A percentile compares a stretch with the other conserved stretches of the same genome.
These are phyloP conservation scores for Ammodramus savannarum DNA, from an alignment of 2,113 vertebrate species.

Conservation along the genomic window DNA sequence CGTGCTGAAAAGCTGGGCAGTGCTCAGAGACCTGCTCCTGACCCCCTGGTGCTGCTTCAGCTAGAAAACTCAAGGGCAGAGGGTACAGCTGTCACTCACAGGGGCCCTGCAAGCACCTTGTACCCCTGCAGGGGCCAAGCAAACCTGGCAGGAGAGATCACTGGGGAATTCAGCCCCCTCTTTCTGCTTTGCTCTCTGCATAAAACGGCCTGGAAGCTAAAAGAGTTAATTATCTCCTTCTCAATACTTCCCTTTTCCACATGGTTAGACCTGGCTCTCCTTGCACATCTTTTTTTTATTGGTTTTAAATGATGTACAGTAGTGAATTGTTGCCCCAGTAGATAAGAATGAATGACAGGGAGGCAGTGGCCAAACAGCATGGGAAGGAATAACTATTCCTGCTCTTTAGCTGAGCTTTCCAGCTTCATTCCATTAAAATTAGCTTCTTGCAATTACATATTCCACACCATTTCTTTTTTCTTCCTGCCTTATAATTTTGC, in stretches of 20 bases:
- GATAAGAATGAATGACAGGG: background rate
- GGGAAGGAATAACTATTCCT: background rate
- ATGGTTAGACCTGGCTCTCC: constrained; percentile 2
- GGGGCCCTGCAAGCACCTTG: background rate
- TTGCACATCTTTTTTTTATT: constrained; percentile 24
- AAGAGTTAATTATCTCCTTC: constrained; percentile 53
- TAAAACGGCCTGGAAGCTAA: constrained; percentile 30
- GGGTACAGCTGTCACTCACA: constrained; percentile 20
- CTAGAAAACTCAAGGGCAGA: constrained; percentile 38
- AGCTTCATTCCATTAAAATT: constrained; percentile 19
- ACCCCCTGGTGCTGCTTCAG: constrained; percentile 43
- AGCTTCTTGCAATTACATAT: background rate
- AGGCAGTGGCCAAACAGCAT: background rate
- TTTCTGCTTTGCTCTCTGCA: background rate
- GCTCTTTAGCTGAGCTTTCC: background rate
- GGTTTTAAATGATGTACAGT: constrained; percentile 22
- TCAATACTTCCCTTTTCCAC: constrained; percentile 25
- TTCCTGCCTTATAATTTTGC: background rate
- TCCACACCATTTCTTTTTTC: background rate
- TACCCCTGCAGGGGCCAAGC: background rate
- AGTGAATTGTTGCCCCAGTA: constrained; percentile 3
- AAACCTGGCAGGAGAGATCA: background rate
- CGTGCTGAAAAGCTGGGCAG: background rate
- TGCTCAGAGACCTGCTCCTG: background rate
- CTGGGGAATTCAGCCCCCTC: background rate